A percentile compares a stretch with the other conserved stretches of the same genome.
Evolutionary conservation across 2,888 invertebrate genomes (phyloP).

Genomic region (Pachydiplax longipennis): DNA sequence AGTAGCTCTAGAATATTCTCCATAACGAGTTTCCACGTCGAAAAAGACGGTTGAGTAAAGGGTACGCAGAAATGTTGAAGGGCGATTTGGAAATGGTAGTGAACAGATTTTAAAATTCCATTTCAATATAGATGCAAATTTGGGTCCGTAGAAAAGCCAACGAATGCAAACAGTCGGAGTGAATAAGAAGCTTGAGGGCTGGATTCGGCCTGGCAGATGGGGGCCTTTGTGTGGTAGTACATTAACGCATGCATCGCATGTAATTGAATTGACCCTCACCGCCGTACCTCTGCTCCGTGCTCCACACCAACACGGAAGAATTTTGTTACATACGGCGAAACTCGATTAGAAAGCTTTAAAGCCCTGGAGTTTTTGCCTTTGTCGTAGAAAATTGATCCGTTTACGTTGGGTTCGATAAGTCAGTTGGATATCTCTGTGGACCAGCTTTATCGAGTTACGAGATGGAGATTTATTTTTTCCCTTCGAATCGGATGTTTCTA

Average conservation of each 20-base stretch:
- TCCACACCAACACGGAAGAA: background rate
- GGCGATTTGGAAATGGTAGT: too few relatives aligned
- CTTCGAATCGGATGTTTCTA: background rate
- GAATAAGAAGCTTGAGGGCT: too few relatives aligned
- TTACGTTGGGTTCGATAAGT: background rate
- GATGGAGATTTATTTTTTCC: background rate
- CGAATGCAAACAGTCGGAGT: too few relatives aligned
- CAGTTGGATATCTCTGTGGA: background rate
- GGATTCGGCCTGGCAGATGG: too few relatives aligned
- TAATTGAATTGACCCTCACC: background rate
- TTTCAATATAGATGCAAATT: too few relatives aligned
- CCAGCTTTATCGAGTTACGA: background rate
- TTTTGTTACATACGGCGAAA: background rate
- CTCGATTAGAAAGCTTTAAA: background rate
- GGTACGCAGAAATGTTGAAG: too few relatives aligned
- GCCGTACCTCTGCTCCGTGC: background rate
- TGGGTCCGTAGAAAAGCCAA: too few relatives aligned
- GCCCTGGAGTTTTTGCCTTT: background rate
- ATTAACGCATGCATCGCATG: background rate
- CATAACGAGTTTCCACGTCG: too few relatives aligned
- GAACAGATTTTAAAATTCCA: too few relatives aligned
- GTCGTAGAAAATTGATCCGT: background rate
- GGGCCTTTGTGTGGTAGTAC: background rate
- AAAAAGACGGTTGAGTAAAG: too few relatives aligned
- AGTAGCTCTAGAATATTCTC: too few relatives aligned